phyloP scores from a whole-genome alignment of 2,113 vertebrate genomes.

The Gadus chalcogrammus region DNA sequence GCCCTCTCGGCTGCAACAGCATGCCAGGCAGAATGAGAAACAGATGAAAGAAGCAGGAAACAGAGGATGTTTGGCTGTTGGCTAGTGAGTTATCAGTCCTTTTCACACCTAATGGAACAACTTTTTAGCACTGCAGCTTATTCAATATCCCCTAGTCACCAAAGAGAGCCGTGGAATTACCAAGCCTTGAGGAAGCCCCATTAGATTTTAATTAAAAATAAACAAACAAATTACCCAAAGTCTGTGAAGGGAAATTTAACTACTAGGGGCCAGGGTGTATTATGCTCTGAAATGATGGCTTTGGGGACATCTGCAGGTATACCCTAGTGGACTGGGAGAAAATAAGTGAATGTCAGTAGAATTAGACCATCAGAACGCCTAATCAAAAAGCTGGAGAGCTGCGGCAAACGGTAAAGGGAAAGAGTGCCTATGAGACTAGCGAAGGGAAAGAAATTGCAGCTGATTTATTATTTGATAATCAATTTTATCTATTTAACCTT shows the following conservation, averaged over 20 bases:
- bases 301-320: constrained; percentile 38
- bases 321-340: constrained; percentile 14
- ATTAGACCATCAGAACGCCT: constrained; percentile 16
- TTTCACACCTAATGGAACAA: constrained; percentile 80
- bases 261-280: constrained; percentile 47
- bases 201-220: constrained; percentile 75
- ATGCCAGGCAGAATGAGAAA: constrained; percentile 73
- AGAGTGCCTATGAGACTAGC: constrained; percentile 27
- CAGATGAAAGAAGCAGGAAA: constrained; percentile 73
- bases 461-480: constrained; percentile 65
- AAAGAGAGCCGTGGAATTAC: constrained; percentile 60
- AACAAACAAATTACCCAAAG: constrained; percentile 65
- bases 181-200: constrained; percentile 61
- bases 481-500: constrained; percentile 63
- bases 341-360: constrained; percentile 1
- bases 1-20: constrained; percentile 61
- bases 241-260: constrained; percentile 59
- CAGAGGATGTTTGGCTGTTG: constrained; percentile 73
- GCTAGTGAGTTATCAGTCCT: constrained; percentile 77
- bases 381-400: constrained; percentile 38
- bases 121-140: constrained; percentile 71
- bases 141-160: constrained; percentile 70
- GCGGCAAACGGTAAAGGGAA: constrained; percentile 13
- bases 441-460: constrained; percentile 47
- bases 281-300: constrained; percentile 42